Base-by-base conservation (phyloP, 2,797 vertebrate species). In the Telmatherina bonti region DNA sequence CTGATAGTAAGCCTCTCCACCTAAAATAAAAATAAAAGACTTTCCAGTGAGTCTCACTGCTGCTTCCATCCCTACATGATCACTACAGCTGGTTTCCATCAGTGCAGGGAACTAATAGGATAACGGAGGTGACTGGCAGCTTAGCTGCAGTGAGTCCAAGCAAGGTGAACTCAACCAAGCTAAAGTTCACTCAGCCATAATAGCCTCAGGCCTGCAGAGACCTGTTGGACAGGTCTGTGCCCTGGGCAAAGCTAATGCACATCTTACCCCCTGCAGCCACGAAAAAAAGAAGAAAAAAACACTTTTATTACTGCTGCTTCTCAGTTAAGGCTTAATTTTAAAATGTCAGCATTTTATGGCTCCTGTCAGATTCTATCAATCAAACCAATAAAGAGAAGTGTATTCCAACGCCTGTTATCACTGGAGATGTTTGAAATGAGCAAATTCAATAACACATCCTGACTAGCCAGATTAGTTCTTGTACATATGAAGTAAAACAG, bases 51-150 rank as follows among this genome's bases (percentile, higher is more conserved):
- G 53, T 57, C 4, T 33, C 53, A 5, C 31, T 30, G 15, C 29
- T 47, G n/a, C 11, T 51, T 54, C 38, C 65, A 24, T 61, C 26
- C 74, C 53, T 29, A 43, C 58, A 47, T 61, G 56, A 75, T 78
- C 54, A 53, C 43, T 70, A 22, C 55, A 36, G 66, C 53, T 80
- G 5, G 3, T 64, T 62, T 69, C 70, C 67, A 49, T 75, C 55
- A 30, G 65, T 75, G 75, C 62, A 24, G 54, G 71, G 4, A 58
- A 52, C 73, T 83, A 83, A 86, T 77, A 61, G 75, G 86, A 84
- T 85, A 70, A 79, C 6, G 26, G 73, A 80, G 77, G 62, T 78
- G 70, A 84, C 78, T 61, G 67, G 68, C 47, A 36, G 74, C 66
- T 84, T 71, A 78, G 18, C 70, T 63, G 55, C 55, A 62, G 54